phyloP scores from a whole-genome alignment of 1,140 invertebrate species.

The Ridgeia piscesae region DNA sequence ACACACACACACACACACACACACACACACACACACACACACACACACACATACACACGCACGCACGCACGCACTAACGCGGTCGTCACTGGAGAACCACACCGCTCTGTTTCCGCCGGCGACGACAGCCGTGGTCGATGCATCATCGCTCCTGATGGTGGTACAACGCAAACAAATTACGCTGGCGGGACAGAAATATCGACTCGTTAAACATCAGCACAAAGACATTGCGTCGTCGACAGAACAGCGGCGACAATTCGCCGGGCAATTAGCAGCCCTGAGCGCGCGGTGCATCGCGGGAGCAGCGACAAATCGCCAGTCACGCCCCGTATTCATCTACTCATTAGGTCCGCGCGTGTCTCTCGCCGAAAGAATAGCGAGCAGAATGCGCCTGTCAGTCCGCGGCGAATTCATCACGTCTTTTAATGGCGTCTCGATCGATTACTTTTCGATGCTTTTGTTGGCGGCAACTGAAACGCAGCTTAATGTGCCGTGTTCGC shows the following conservation, averaged over 20 bases:
- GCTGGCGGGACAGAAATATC: constrained; percentile 3
- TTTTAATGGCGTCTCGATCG: background rate
- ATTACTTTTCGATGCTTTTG: background rate
- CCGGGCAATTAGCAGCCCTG: background rate
- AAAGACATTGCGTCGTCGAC: background rate
- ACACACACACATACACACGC: background rate
- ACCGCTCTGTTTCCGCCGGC: background rate
- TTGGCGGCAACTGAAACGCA: background rate
- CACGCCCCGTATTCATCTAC: background rate
- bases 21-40: background rate
- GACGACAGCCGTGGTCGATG: background rate
- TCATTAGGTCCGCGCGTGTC: background rate
- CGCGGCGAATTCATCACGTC: background rate
- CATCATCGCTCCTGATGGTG: background rate
- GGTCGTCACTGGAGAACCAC: background rate
- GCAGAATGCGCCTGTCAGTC: background rate
- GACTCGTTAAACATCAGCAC: background rate
- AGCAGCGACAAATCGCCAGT: background rate
- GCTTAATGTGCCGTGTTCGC: background rate
- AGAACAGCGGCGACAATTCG: background rate
- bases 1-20: background rate
- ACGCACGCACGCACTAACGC: background rate
- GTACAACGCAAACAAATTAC: background rate
- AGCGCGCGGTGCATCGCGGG: background rate
- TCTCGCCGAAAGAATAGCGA: background rate